Evolutionary conservation across 2,797 vertebrate species (phyloP), one percentile per base, ranked within the genome.

Genomic region (Anniella stebbinsi): DNA sequence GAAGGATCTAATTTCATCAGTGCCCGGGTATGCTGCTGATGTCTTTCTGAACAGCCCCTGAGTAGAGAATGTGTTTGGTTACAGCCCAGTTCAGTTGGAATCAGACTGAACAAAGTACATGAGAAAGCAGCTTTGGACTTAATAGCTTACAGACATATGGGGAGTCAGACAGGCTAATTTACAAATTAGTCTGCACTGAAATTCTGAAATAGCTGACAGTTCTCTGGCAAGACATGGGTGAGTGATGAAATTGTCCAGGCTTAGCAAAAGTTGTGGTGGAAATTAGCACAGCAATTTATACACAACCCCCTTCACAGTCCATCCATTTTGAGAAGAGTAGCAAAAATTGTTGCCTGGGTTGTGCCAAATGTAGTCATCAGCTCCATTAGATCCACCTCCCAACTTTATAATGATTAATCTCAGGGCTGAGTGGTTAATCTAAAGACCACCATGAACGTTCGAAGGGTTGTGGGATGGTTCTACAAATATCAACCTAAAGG

Each of bases 321-420:
- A 21, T 85, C 85, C 41, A 88, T 93, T 89, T 91, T 90, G 30
- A 82, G 45, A 89, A 81, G n/a, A 51, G 18, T 2, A 93, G 92
- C 92, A 69, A 86, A 94, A 96, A 95, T 89, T 69, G 87, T 83
- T 85, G 51, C 17, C 66, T 11, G 54, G 84, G 88, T 33, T 83
- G 80, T n/a, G 69, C 87, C 89, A 81, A 80, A 77, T 63, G 76
- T 0, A 0, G 72, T 87, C 28, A 63, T 28, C 80, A 83, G 18
- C 23, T 92, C 88, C 2, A 0, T 90, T 84, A 84, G 83, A 70
- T 41, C 88, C 72, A 82, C 72, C 93, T 93, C 89, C 90, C 86
- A 91, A 85, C 69, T 21, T 82, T 69, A 21, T 66, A 80, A 69
- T 4, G 38, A 36, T n/a, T n/a, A n/a, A n/a, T n/a, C n/a, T n/a